Evolutionary conservation across 1,140 invertebrate species (phyloP), one percentile per base, ranked within the genome.

Genomic region (Trichonephila inaurata): DNA sequence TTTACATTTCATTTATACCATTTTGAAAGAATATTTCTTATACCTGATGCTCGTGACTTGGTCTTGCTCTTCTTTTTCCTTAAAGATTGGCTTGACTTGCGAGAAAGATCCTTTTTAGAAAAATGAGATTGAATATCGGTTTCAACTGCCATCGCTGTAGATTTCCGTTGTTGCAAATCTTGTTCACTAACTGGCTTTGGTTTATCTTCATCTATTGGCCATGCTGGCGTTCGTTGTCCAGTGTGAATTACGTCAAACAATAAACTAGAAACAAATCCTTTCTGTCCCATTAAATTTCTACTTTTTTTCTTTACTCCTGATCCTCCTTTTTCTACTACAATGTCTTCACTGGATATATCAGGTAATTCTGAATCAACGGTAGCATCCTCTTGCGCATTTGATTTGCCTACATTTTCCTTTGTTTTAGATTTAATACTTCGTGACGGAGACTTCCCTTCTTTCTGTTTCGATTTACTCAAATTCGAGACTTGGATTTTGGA

Each of bases 261-360:
- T 44, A 85, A 19, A 24, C 44, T 58, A 21, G 82, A 85, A 14
- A 85, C 24, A 24, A 85, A 85, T 1, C 82, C 82, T 85, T 85
- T 85, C 12, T 51, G 19, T 10, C 82, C 82, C 82, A 85, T 77
- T 28, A 77, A 77, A 1, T 64, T 64, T 64, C 16, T 12, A 64
- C 62, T 18, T 19, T 19, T 19, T 19, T 16, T 51, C 0, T 10
- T 5, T 51, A 2, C 33, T 40, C 33, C 18, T 19, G 4, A 5
- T n/a, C 24, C 14, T 19, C 69, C 72, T 7, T 77, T 77, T 77
- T 77, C 72, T 14, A 77, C 28, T 5, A 77, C 18, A 28, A 77
- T 77, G 28, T 77, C 28, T 18, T 77, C 12, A 40, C 28, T 33
- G 1, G 72, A 28, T 3, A 77, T 77, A 40, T 77, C 28, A 1